Percentiles rank a stretch among this genome's conserved stretches.
Conservation (phyloP, 1,140 invertebrate species). For the Trachelipus rathkii region DNA sequence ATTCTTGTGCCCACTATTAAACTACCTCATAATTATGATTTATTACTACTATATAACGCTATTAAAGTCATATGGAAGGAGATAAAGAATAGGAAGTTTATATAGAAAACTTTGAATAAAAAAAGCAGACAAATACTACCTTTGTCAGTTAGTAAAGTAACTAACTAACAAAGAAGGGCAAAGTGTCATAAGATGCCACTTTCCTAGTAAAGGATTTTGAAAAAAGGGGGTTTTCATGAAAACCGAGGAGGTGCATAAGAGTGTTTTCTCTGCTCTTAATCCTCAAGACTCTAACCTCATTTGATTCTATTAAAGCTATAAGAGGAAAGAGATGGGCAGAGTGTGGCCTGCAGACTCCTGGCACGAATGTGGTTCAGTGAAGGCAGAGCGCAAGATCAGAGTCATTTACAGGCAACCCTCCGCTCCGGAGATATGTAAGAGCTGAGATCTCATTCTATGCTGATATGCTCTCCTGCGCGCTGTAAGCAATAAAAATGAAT, state of each 20-base stretch:
- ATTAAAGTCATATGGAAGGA: constrained; percentile 6
- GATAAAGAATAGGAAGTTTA: background rate
- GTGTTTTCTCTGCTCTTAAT: background rate
- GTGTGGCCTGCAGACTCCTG: background rate
- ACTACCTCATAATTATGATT: constrained; percentile 13
- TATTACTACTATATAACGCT: constrained; percentile 6
- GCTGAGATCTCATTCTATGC: background rate
- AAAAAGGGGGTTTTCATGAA: background rate
- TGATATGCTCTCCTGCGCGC: background rate
- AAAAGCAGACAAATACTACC: constrained; percentile 4
- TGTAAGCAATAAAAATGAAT: background rate
- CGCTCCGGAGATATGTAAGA: background rate
- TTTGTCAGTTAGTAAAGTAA: background rate
- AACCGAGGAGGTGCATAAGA: background rate
- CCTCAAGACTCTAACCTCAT: background rate
- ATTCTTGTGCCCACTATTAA: no score
- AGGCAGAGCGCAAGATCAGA: constrained; percentile 4
- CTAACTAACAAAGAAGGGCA: background rate
- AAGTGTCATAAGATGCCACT: background rate
- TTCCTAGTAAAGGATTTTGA: background rate
- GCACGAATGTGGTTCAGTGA: constrained; percentile 11
- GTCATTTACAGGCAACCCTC: background rate
- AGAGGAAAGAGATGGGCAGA: no score
- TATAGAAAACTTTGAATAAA: constrained; percentile 14
- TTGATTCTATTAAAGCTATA: no score